Base-by-base conservation (phyloP, 2,888 invertebrate genomes). In the Cactoblastis cactorum region DNA sequence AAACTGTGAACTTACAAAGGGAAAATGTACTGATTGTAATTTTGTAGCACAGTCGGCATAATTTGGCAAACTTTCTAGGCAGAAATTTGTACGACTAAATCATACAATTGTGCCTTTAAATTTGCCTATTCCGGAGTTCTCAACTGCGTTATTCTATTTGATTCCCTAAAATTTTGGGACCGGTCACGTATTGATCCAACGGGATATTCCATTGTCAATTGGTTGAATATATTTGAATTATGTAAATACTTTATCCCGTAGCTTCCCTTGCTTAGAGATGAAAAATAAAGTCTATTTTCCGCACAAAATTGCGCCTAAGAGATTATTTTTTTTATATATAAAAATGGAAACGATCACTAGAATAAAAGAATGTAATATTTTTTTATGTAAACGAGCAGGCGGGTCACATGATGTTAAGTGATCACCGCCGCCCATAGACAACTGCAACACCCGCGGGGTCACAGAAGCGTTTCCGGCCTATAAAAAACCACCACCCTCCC, bases 201-300 rank as follows among this genome's bases (percentile, higher is more conserved):
- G 43, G 28, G 17, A 43, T 12, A 24, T 43, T 28, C 28, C 28
- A 43, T 43, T 28, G 43, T 43, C 43, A 43, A 28, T 28, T 24
- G 43, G 43, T 28, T 15, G 28, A 43, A 28, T 28, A n/a, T n/a
- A 38, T 11, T 38, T 28, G 6, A 41, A 41, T 22, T 22, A 41
- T 17, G 37, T 8, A 37, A 9, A 37, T 14, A 33, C 22, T 22
- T 22, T 22, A 5, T 5, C 22, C 22, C 22, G 5, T 3, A 5
- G 22, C 22, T 22, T 22, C 5, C 4, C 28, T 6, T 9, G 5
- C 9, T 28, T 28, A 9, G 1, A 9, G 22, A 22, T 6, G 9
- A 28, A 6, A 28, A 28, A 28, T 9, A 28, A 9, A 28, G 22
- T 22, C 5, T 35, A 15, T 35, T 35, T 35, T 12, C 15, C 32